Conservation (phyloP, 2,888 invertebrate genomes). For the Zaprionus bogoriensis region DNA sequence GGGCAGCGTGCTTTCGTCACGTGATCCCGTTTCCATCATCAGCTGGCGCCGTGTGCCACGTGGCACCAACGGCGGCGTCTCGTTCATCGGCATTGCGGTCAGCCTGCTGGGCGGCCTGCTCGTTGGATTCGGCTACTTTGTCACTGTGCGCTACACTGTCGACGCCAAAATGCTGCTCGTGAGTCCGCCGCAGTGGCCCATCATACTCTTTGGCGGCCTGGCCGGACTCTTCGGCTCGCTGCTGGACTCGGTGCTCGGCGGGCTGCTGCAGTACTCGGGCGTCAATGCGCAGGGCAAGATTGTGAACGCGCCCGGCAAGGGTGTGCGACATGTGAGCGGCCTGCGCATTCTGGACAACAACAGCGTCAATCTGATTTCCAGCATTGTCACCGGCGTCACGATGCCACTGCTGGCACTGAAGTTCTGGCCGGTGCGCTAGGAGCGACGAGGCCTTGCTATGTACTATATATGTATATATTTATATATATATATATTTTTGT, state of each 20-base stretch:
- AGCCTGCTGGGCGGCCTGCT: conserved; percentile 84
- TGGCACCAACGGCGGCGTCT: conserved; percentile 95
- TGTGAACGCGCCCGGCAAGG: conserved; percentile 88
- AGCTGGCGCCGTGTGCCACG: conserved; percentile 89
- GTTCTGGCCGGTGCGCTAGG: conserved; percentile 84
- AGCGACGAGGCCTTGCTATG: background rate
- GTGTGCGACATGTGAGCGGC: conserved; percentile 90
- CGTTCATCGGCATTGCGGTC: conserved; percentile 85
- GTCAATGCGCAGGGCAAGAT: conserved; percentile 87
- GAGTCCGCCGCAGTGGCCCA: conserved; percentile 90
- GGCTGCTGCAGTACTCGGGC: conserved; percentile 94
- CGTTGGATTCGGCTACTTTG: conserved; percentile 89
- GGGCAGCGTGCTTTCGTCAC: conserved; percentile 88
- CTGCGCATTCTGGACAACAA: conserved; percentile 91
- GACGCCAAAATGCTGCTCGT: conserved; percentile 85
- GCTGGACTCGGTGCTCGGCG: conserved; percentile 92
- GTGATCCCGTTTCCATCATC: conserved; percentile 90
- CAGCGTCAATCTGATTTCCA: conserved; percentile 92
- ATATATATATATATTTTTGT: conserved; percentile 41
- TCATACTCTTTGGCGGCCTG: conserved; percentile 88
- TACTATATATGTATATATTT: too few relatives aligned
- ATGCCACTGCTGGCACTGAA: conserved; percentile 87
- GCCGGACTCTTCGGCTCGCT: conserved; percentile 92
- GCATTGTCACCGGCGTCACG: conserved; percentile 88
- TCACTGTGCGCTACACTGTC: conserved; percentile 86